These are phyloP conservation scores for Agrotis clavis DNA, from an alignment of 2,888 invertebrate genomes.

Conservation along the genomic window DNA sequence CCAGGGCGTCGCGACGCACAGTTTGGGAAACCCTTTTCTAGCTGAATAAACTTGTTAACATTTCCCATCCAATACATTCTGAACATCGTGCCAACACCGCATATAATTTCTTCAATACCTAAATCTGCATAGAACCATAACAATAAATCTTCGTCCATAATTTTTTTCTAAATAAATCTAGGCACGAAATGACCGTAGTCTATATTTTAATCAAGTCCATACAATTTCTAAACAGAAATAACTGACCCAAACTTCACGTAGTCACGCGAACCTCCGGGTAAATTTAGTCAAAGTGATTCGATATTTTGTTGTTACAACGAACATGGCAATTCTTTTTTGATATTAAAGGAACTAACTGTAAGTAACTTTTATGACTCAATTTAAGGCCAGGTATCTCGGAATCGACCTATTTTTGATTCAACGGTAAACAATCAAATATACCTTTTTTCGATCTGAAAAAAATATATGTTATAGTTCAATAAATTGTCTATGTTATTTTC, in stretches of 20 bases:
- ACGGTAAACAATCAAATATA: no score
- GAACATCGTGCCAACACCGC: conserved; percentile 7
- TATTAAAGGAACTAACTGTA: not conserved
- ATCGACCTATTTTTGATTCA: no score
- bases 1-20: no score
- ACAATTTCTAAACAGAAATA: conserved; percentile 46
- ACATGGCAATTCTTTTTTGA: conserved; percentile 18
- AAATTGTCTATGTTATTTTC: no score
- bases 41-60: not conserved
- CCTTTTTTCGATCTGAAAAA: no score
- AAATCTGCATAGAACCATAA: conserved; percentile 45
- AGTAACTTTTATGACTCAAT: not conserved
- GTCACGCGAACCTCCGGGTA: conserved; percentile 53
- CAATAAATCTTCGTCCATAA: conserved; percentile 41
- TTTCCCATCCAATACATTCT: not conserved
- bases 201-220: conserved; percentile 51
- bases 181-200: conserved; percentile 41
- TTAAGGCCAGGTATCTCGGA: no score
- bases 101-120: conserved; percentile 33
- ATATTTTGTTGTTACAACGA: conserved; percentile 17
- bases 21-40: no score
- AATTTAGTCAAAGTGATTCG: conserved; percentile 37
- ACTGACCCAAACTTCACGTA: conserved; percentile 50
- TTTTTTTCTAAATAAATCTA: conserved; percentile 51
- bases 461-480: no score